Base-by-base conservation (phyloP, 2,797 vertebrate genomes). In the Brachymystax lenok region DNA sequence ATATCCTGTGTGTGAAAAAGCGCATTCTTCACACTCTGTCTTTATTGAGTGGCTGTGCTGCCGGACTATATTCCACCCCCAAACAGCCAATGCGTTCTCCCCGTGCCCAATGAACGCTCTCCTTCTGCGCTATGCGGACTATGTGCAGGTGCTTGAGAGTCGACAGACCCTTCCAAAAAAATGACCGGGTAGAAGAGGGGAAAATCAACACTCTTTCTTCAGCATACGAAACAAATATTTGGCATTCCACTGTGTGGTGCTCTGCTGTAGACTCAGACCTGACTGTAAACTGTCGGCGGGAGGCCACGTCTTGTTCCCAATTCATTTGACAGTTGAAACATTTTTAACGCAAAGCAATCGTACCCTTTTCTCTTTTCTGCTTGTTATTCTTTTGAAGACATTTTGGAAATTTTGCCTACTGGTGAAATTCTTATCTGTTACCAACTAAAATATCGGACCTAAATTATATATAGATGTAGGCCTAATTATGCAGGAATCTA, bases 161-260 rank as follows among this genome's bases (percentile, higher is more conserved):
- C 40, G 10, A 13, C 0, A 13, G 86, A 88, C 85, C 85, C 87
- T 85, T 82, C 81, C 59, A 72, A 83, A 80, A 84, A 81, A 46
- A 12, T 76, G 84, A 84, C 83, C 54, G 69, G 80, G 86, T 77
- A 80, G 83, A 87, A 85, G 71, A 77, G 81, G 84, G 82, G 83
- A 82, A 88, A 91, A 89, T 88, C 86, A 86, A 84, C 77, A 77
- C 77, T 77, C 77, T 74, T 82, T 85, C 83, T 76, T 30, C 64
- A 28, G 82, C 87, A 88, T 91, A 90, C 91, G 88, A 93, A 89
- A 90, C 83, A 87, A 91, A 93, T 93, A 87, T 90, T 91, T 93
- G 82, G 86, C 86, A 94, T 94, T 94, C 93, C 92, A 81, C 67
- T 54, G 82, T 80, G 83, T 78, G 69, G 80, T 74, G 89, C 89